Conservation (phyloP, 2,888 invertebrate species). For the Nemoura dubitans region DNA sequence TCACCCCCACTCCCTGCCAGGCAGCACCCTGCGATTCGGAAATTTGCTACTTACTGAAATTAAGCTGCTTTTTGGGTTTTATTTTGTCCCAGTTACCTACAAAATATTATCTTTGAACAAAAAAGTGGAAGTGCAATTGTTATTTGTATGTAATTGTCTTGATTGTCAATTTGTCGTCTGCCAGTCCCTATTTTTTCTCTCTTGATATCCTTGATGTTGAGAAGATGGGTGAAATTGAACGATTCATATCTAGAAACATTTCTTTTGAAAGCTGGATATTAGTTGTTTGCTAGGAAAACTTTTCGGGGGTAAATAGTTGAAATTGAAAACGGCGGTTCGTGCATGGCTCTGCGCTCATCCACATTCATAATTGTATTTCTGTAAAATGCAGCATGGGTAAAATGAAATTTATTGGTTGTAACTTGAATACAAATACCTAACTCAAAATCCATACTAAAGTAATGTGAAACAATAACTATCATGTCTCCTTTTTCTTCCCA, state of each 20-base stretch:
- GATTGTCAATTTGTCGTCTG: constrained; percentile 50
- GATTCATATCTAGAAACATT: constrained; percentile 1
- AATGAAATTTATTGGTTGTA: neutral
- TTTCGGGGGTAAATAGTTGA: neutral
- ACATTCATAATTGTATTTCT: neutral
- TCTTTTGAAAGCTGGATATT: constrained; percentile 8
- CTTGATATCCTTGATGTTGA: constrained; percentile 37
- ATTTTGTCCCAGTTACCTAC: constrained; percentile 29
- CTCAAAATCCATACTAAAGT: constrained; percentile 7
- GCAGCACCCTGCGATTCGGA: neutral
- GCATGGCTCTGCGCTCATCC: neutral
- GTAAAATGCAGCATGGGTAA: neutral
- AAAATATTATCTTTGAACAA: constrained; percentile 41
- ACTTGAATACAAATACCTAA: neutral
- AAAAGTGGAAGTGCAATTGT: constrained; percentile 49
- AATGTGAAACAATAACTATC: neutral
- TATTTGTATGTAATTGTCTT: constrained; percentile 51
- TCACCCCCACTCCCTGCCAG: neutral
- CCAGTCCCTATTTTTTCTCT: constrained; percentile 28
- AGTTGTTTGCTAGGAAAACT: constrained; percentile 24
- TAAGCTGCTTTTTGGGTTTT: neutral
- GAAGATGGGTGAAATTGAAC: constrained; percentile 18
- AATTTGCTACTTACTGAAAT: neutral
- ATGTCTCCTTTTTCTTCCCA: constrained; percentile 38
- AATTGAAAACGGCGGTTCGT: neutral